Evolutionary conservation across 2,888 invertebrate species (phyloP), one percentile per base, ranked within the genome.

Genomic region (Augochlorella aurata): DNA sequence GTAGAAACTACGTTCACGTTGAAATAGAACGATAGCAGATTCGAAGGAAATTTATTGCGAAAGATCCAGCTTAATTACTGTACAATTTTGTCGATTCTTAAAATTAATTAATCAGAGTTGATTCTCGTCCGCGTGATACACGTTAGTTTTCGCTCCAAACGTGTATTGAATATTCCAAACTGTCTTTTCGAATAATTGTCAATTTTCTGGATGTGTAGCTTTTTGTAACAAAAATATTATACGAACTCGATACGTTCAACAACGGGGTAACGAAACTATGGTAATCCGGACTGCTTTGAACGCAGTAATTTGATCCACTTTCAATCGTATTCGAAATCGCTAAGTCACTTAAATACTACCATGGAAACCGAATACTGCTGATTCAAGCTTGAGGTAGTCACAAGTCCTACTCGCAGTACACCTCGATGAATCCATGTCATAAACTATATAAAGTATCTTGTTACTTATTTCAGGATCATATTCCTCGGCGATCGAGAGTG

Each of bases 1-100:
- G 58, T 14, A 58, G 47, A 47, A 14, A 61, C 14, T 29, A 47
- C 8, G 29, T 29, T 9, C 61, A 29, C 49, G n/a, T n/a, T 50
- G 29, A 63, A 63, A 50, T 21, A 16, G 38, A 63, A 50, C 29
- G n/a, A 38, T 61, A 10, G n/a, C 45, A 24, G 50, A 49, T 16
- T 49, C 47, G 72, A 73, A 73, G 9, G 49, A 16, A 16, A 16
- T 73, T 73, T 73, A 73, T 73, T 73, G 29, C 29, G 14, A 38
- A n/a, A 50, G 8, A 21, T 38, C 16, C 16, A 38, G 21, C n/a
- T 49, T 10, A 14, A 9, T 10, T 2, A 8, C 54, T 63, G 49
- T 66, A 67, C 67, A 74, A 24, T 14, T 63, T 49, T n/a, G 14
- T 63, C 29, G 9, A 45, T 24, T 49, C 18, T 24, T 18, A 14